Conservation (phyloP, 2,888 invertebrate species). For the Helleia helle region DNA sequence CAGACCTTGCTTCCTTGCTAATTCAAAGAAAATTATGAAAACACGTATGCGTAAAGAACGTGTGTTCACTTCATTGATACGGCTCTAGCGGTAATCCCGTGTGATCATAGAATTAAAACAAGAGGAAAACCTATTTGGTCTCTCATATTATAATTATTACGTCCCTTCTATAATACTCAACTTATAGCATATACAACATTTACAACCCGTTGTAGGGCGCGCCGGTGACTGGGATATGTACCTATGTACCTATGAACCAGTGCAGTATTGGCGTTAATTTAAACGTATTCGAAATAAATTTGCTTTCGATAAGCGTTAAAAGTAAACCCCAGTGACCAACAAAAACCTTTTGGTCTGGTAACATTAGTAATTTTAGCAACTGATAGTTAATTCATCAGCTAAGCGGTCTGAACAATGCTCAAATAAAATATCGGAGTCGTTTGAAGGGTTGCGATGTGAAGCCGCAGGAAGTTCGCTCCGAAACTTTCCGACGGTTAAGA, state of each 20-base stretch:
- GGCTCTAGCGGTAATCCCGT: slow-evolving; percentile 2
- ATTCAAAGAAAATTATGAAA: neutral
- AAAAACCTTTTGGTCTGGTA: no score
- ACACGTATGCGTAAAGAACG: neutral
- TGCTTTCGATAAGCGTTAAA: no score
- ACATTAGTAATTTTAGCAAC: no score
- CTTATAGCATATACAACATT: no score
- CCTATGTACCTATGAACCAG: no score
- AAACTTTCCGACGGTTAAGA: neutral
- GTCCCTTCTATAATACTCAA: neutral
- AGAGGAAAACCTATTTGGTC: neutral
- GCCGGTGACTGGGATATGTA: no score
- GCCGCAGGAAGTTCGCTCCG: slow-evolving; percentile 1
- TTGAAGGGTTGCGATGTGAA: slow-evolving; percentile 1
- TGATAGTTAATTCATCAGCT: no score
- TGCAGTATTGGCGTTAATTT: no score
- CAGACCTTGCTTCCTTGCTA: no score
- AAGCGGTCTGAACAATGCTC: neutral
- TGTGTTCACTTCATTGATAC: neutral
- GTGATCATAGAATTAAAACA: slow-evolving; percentile 7
- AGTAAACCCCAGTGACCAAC: no score
- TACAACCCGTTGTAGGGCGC: no score
- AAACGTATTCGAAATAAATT: no score
- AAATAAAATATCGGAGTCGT: neutral
- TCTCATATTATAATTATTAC: neutral